Conservation (phyloP, 2,888 invertebrate genomes). For the Hyposoter dolosus region DNA sequence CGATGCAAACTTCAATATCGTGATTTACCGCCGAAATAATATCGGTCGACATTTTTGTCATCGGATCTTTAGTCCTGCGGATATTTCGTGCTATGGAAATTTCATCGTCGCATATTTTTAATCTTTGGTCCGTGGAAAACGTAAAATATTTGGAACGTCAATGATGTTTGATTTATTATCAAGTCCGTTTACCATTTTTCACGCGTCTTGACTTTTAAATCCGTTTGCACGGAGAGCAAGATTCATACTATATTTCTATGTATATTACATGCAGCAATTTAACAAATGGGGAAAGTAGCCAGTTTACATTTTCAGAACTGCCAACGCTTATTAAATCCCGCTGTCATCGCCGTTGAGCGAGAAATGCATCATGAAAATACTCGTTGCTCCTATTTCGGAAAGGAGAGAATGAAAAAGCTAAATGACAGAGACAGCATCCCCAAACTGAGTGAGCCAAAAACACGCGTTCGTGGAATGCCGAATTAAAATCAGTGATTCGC, state of each 20-base stretch:
- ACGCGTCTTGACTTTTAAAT: conserved; percentile 17
- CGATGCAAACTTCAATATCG: no score
- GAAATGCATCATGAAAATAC: conserved; percentile 1
- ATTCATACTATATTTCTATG: not conserved
- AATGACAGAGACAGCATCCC: not conserved
- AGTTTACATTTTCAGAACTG: conserved; percentile 5
- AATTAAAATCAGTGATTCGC: not conserved
- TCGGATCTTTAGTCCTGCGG: no score
- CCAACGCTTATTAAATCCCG: conserved; percentile 14
- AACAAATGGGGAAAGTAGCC: conserved; percentile 11
- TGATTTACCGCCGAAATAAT: no score
- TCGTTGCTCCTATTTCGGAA: not conserved
- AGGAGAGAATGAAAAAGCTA: not conserved
- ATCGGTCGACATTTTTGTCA: no score
- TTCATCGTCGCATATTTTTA: not conserved
- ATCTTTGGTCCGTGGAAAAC: not conserved
- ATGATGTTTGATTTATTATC: conserved; percentile 2
- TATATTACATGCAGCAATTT: not conserved
- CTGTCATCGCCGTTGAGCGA: not conserved
- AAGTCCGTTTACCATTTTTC: conserved; percentile 11
- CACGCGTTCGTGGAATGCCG: not conserved
- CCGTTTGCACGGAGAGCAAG: not conserved
- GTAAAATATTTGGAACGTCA: conserved; percentile 11
- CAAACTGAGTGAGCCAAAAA: not conserved
- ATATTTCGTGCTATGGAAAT: no score